Conservation (phyloP, 2,888 invertebrate species). For the Tillus elongatus region DNA sequence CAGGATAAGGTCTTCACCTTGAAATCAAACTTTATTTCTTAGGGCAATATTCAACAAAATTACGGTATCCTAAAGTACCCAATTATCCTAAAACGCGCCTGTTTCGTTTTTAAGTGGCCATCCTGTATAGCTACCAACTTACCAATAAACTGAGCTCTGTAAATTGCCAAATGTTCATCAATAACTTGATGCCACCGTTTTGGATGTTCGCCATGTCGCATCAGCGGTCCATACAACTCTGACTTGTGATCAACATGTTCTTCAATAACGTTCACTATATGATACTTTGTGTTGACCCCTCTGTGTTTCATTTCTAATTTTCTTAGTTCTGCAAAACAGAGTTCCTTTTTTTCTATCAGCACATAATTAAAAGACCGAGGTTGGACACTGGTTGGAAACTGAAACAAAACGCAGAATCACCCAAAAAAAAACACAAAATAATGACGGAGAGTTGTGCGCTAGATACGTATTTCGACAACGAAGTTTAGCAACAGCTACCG, state of each 20-base stretch:
- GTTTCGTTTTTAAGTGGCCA: too few species aligned
- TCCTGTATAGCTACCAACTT: constrained; percentile 8
- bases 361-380: too few species aligned
- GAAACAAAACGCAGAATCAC: too few species aligned
- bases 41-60: background rate
- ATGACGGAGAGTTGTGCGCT: background rate
- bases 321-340: constrained; percentile 37
- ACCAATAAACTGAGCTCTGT: constrained; percentile 36
- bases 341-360: background rate
- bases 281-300: constrained; percentile 38
- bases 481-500: too few species aligned
- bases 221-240: constrained; percentile 54
- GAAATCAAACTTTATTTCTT: too few species aligned
- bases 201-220: constrained; percentile 57
- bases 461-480: too few species aligned
- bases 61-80: too few species aligned
- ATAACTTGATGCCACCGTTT: constrained; percentile 50
- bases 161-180: constrained; percentile 31
- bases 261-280: constrained; percentile 41
- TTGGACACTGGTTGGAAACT: too few species aligned
- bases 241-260: constrained; percentile 51
- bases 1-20: too few species aligned
- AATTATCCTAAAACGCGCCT: too few species aligned
- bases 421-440: too few species aligned
- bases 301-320: constrained; percentile 42